phyloP scores from a whole-genome alignment of 2,797 vertebrate species.

The Enteromius trimaculatus region DNA sequence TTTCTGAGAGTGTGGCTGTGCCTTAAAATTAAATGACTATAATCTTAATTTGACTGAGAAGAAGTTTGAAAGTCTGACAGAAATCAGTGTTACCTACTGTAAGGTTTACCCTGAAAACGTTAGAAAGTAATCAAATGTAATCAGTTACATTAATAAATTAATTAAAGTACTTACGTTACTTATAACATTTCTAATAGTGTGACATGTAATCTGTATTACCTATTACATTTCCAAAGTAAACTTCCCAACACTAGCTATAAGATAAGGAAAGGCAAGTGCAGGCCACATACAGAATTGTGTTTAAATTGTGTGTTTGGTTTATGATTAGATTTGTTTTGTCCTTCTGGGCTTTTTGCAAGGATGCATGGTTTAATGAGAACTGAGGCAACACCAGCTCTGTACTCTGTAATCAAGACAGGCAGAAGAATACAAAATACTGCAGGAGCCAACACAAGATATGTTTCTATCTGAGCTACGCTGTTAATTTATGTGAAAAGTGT shows the following conservation, averaged over 20 bases:
- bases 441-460: background rate
- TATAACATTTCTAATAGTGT: background rate
- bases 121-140: background rate
- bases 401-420: constrained; percentile 24
- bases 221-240: too few relatives aligned
- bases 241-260: background rate
- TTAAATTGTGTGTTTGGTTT: constrained; percentile 21
- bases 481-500: background rate
- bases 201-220: background rate
- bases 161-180: background rate
- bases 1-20: background rate
- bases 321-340: constrained; percentile 18
- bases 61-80: background rate
- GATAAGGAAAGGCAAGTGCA: constrained; percentile 1
- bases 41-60: background rate
- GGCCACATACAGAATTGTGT: background rate
- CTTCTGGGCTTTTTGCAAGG: constrained; percentile 33
- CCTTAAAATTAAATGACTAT: background rate
- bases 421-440: constrained; percentile 30
- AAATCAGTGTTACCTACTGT: background rate
- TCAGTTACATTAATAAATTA: background rate
- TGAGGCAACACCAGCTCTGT: constrained; percentile 15
- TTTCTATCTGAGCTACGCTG: background rate
- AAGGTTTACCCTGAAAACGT: background rate
- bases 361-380: constrained; percentile 11